phyloP scores from a whole-genome alignment of 2,888 invertebrate genomes.

The Brachypalpus laphriformis region DNA sequence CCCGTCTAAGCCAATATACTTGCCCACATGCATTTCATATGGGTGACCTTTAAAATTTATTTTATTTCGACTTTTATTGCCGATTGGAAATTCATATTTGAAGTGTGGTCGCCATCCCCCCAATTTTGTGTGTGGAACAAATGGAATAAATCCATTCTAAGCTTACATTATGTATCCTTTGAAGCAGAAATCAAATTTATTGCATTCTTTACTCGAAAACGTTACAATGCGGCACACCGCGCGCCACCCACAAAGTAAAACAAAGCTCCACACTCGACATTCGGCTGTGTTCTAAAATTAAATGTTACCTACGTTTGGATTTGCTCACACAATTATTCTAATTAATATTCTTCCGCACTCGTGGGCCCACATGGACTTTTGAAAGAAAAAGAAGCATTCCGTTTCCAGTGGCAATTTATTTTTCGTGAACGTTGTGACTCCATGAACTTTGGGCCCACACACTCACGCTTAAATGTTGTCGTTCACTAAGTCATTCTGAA shows the following conservation, averaged over 20 bases:
- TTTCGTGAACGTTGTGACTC: not conserved
- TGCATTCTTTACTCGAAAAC: not conserved
- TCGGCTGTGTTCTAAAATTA: not conserved
- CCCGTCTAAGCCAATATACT: no score
- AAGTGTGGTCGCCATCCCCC: not conserved
- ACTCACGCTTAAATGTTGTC: slow-evolving; percentile 19
- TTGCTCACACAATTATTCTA: slow-evolving; percentile 14
- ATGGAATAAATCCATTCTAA: not conserved
- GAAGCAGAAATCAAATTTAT: slow-evolving; percentile 7
- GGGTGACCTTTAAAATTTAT: no score
- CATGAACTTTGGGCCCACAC: not conserved
- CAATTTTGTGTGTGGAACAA: not conserved
- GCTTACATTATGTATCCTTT: not conserved
- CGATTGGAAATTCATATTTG: not conserved
- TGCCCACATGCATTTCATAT: no score
- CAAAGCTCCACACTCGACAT: not conserved
- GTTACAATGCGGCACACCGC: not conserved
- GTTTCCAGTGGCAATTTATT: slow-evolving; percentile 26
- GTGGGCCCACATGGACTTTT: not conserved
- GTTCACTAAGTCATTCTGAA: slow-evolving; percentile 30
- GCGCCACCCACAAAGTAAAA: not conserved
- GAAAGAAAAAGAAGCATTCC: not conserved
- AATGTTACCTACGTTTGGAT: not conserved
- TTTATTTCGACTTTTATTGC: not conserved
- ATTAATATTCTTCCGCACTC: slow-evolving; percentile 14